A percentile compares a stretch with the other conserved stretches of the same genome.
phyloP scores from a whole-genome alignment of 2,888 invertebrate genomes.

The Drosophila diplacantha region DNA sequence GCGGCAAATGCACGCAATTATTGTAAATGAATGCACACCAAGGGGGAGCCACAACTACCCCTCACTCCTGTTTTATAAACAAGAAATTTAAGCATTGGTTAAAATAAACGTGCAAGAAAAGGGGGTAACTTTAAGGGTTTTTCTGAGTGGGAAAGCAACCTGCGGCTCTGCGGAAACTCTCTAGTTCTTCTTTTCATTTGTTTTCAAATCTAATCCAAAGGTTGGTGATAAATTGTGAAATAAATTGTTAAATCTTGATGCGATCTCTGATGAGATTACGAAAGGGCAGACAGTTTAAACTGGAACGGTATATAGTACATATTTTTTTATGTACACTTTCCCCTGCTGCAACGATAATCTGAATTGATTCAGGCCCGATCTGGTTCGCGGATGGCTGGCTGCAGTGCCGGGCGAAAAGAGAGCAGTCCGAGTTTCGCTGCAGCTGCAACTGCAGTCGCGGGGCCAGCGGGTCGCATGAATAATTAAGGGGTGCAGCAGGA shows the following conservation, averaged over 20 bases:
- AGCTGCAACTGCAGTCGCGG: conserved; percentile 25
- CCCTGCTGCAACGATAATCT: conserved; percentile 1
- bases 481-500: conserved; percentile 19
- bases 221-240: too few relatives aligned
- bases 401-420: conserved; percentile 11
- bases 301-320: background rate
- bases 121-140: background rate
- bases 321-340: background rate
- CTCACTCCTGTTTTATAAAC: too few relatives aligned
- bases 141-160: background rate
- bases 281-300: background rate
- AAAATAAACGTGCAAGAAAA: background rate
- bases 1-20: conserved; percentile 58
- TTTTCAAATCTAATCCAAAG: background rate
- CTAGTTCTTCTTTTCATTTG: background rate
- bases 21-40: conserved; percentile 46
- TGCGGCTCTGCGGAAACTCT: background rate
- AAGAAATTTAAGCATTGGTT: background rate
- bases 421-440: conserved; percentile 28
- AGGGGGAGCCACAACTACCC: conserved; percentile 2
- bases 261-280: background rate
- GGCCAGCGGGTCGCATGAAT: conserved; percentile 32
- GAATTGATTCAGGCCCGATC: conserved; percentile 9
- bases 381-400: conserved; percentile 17
- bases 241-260: too few relatives aligned